Base-by-base conservation (phyloP, 2,113 vertebrate genomes). In the Apaloderma vittatum region DNA sequence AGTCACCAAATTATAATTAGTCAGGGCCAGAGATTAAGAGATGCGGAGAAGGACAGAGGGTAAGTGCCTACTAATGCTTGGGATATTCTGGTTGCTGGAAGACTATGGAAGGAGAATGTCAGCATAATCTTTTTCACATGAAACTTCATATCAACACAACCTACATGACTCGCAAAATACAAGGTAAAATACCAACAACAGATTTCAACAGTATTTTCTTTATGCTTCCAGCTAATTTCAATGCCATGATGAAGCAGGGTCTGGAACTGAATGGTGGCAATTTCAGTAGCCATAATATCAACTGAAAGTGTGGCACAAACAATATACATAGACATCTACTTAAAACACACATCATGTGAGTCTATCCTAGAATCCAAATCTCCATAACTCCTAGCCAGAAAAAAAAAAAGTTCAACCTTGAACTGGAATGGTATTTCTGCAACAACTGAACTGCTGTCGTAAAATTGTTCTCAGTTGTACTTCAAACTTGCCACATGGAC, bases 401-500 rank as follows among this genome's bases (percentile, higher is more conserved):
- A 55, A 58, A 52, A 65, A 36, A 40, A 34, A 2, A 68, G 36
- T 23, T 46, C 29, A 34, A 46, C 54, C 36, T 70, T 70, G 36
- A 89, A 73, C 23, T 46, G 19, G 29, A 93, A 91, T 5, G 17
- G n/a, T 32, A 49, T 2, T 7, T 27, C 78, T 83, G 67, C 57
- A 90, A 66, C 23, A 66, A 80, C 62, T 34, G 26, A 86, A 88
- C 46, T 74, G 74, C 62, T 86, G 67, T 83, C 79, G 92, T 51
- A 80, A 86, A 95, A 58, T 29, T 92, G 66, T 93, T 86, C 63
- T 77, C 54, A 70, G 4, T 70, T 34, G 1, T 86, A 77, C 59
- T 96, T 90, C 67, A 80, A 90, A 95, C 86, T 88, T 95, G 79
- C 58, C 88, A 92, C 68, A 74, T 43, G 59, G 82, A 86, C 74